These are phyloP conservation scores for Saccostrea cuccullata DNA, from an alignment of 1,140 invertebrate genomes.

Conservation along the genomic window DNA sequence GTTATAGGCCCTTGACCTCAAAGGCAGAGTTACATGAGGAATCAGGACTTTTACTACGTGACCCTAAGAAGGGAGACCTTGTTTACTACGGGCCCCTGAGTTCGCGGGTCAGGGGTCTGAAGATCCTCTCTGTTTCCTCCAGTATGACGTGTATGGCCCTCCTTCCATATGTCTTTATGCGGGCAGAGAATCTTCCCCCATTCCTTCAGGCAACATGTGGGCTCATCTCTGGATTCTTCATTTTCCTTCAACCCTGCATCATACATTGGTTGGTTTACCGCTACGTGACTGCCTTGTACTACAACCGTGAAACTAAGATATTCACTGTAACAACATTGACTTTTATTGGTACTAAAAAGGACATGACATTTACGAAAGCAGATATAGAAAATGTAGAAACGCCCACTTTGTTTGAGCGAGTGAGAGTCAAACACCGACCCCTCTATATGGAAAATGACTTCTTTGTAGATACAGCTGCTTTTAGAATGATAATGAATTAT, in stretches of 20 bases:
- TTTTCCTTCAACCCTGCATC: conserved; percentile 4
- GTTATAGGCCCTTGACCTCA: background rate
- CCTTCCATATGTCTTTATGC: background rate
- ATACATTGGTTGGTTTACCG: conserved; percentile 22
- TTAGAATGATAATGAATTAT: conserved; percentile 20
- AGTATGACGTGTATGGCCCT: background rate
- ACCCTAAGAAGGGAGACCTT: background rate
- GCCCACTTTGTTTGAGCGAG: conserved; percentile 5
- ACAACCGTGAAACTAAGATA: background rate
- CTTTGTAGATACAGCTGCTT: conserved; percentile 1
- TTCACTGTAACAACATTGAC: background rate
- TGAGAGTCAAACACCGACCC: background rate
- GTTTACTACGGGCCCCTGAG: background rate
- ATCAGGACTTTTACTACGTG: conserved; percentile 1
- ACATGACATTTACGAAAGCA: background rate
- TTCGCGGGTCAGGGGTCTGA: background rate
- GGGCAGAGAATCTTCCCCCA: background rate
- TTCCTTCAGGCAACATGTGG: conserved; percentile 9
- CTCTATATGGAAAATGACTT: conserved; percentile 22
- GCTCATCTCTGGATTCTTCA: background rate
- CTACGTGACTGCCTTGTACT: background rate
- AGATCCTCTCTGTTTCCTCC: background rate
- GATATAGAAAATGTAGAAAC: background rate
- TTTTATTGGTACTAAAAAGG: conserved; percentile 13
- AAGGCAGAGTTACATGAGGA: conserved; percentile 2